Evolutionary conservation across 2,888 invertebrate species (phyloP), one percentile per base, ranked within the genome.

Genomic region (Phyto melanocephala): DNA sequence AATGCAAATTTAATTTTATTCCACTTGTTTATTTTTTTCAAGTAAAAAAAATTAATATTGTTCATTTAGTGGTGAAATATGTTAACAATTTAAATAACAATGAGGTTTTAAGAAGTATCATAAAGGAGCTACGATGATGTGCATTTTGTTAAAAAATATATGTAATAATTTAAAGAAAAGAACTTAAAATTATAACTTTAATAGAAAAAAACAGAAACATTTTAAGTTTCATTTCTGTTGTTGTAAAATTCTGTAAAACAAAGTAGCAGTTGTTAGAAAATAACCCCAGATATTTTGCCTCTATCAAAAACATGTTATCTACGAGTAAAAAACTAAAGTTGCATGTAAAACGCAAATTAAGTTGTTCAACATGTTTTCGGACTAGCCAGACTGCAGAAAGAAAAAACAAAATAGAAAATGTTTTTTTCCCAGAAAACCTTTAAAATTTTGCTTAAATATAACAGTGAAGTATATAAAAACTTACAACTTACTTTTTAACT

Each of bases 301-400:
- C 54, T 33, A 63, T 52, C 15, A 75, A 33, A 35, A 37, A 68
- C 24, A 62, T 60, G 10, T 47, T 68, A 52, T 68, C 45, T 52
- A 52, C 35, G 22, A 17, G 22, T 47, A 58, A 10, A 45, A 68
- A 45, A 22, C 72, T 17, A 54, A 68, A 68, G n/a, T 80, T 56
- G 63, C 80, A 75, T 63, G 75, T 65, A 63, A 65, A 56, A 33
- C 10, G 47, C 15, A 76, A 76, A 65, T 81, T 76, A 65, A 70
- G 56, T 76, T 80, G 75, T 80, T 65, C 40, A 24, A 65, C 65
- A 65, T 70, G 56, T 63, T 70, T 71, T 13, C 3, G 10, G 58
- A 17, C 35, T 20, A 10, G 17, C 15, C 40, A 47, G 71, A 37
- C 37, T 17, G 45, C 17, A 15, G 15, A 45, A 17, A 45, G 15